Evolutionary conservation across 2,888 invertebrate species (phyloP).

Genomic region (Allophyes oxyacanthae): DNA sequence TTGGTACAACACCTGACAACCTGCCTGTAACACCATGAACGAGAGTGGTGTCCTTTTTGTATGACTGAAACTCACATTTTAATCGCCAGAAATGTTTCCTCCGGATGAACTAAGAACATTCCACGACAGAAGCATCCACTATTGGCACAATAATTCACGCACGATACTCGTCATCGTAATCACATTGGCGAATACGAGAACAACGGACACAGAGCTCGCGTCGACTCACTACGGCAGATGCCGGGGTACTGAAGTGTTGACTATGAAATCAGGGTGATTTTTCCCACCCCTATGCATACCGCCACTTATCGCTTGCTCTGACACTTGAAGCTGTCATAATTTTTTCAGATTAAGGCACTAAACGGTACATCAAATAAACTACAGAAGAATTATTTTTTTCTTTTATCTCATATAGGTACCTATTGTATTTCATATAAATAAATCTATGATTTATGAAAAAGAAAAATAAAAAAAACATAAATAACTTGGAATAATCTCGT

Average conservation of each 20-base stretch:
- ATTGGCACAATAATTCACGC: constrained; percentile 69
- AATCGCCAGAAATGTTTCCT: constrained; percentile 9
- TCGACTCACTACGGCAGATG: constrained; percentile 72
- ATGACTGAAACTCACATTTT: constrained; percentile 43
- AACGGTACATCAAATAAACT: background rate
- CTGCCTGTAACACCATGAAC: too few relatives aligned
- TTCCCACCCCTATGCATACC: constrained; percentile 61
- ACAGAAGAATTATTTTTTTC: too few relatives aligned
- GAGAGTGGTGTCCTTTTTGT: background rate
- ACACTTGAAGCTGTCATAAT: constrained; percentile 55
- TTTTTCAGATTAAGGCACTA: constrained; percentile 17
- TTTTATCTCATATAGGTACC: too few relatives aligned
- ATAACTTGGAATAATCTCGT: too few relatives aligned
- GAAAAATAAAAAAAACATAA: too few relatives aligned
- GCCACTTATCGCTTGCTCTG: constrained; percentile 59
- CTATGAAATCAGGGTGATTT: constrained; percentile 57
- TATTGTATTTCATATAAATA: too few relatives aligned
- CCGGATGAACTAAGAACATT: constrained; percentile 59
- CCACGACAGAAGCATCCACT: constrained; percentile 66
- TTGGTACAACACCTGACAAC: too few relatives aligned
- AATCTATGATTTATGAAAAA: too few relatives aligned
- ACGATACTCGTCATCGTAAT: constrained; percentile 79
- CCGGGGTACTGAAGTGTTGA: constrained; percentile 78
- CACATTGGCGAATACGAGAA: constrained; percentile 69
- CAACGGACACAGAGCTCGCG: constrained; percentile 63